These are phyloP conservation scores for Stichopus horrens DNA, from an alignment of 53 echinoderm and acorn worm genomes.

Conservation along the genomic window DNA sequence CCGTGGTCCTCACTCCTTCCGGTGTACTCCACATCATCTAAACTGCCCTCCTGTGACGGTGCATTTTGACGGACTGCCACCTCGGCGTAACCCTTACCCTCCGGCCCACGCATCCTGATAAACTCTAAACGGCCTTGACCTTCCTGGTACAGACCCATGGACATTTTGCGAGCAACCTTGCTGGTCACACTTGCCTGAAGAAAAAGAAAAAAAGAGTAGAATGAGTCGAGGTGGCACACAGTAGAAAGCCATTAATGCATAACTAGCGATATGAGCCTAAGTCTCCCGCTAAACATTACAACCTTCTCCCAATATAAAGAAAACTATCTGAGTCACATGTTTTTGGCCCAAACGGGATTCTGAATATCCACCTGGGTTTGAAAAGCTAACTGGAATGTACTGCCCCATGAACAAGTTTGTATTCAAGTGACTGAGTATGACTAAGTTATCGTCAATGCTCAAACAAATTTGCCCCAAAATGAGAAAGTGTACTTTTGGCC, in stretches of 20 bases:
- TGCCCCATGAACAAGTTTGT: too few relatives aligned
- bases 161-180: constrained; percentile 72
- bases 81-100: constrained; percentile 97
- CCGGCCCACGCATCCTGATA: constrained; percentile 95
- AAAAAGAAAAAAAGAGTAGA: neutral
- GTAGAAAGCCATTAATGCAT: neutral
- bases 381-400: too few relatives aligned
- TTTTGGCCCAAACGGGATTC: neutral
- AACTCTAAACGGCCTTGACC: constrained; percentile 83
- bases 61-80: constrained; percentile 79
- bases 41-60: constrained; percentile 19
- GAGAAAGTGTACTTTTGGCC: too few relatives aligned
- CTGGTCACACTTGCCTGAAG: constrained; percentile 83
- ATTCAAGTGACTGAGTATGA: too few relatives aligned
- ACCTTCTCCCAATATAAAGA: too few relatives aligned
- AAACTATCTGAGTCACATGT: neutral
- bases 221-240: neutral
- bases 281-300: neutral
- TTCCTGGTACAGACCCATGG: constrained; percentile 81
- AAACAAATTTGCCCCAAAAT: too few relatives aligned
- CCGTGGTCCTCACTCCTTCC: constrained; percentile 15
- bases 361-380: too few relatives aligned
- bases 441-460: too few relatives aligned
- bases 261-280: too few relatives aligned
- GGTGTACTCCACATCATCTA: constrained; percentile 26